Conservation (phyloP, 2,797 vertebrate genomes). For the Rousettus madagascariensis region DNA sequence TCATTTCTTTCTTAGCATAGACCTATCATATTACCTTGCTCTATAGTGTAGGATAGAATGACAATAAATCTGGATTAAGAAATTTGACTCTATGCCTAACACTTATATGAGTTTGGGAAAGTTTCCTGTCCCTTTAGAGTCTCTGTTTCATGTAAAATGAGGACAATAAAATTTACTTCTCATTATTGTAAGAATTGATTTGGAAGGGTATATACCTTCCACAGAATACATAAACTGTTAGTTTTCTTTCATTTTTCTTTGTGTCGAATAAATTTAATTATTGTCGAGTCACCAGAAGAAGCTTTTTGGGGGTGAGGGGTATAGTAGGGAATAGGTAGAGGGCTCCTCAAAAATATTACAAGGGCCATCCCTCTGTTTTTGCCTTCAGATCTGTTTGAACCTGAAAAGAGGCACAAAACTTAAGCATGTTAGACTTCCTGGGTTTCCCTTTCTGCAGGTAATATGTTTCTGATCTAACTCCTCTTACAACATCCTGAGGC, state of each 20-base stretch:
- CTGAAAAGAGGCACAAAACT: not conserved
- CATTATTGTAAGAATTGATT: not conserved
- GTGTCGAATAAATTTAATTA: not conserved
- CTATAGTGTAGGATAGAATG: not conserved
- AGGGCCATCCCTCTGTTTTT: not conserved
- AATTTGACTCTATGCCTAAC: not conserved
- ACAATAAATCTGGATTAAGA: slow-evolving; percentile 1
- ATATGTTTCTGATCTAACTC: not conserved
- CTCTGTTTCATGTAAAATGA: not conserved
- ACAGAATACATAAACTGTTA: not conserved
- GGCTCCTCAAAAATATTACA: not conserved
- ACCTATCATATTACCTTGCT: not conserved
- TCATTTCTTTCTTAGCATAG: not conserved
- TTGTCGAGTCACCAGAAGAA: not conserved
- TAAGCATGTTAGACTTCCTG: not conserved
- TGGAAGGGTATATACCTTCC: not conserved
- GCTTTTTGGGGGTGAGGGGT: not conserved
- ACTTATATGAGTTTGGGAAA: not conserved
- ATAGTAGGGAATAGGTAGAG: not conserved
- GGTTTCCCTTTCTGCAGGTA: not conserved
- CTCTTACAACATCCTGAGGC: not conserved
- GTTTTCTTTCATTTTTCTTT: not conserved
- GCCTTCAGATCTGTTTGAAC: not conserved
- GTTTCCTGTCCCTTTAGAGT: not conserved
- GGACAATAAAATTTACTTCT: not conserved